Base-by-base conservation (phyloP, 1,140 invertebrate species). In the Nephila pilipes region DNA sequence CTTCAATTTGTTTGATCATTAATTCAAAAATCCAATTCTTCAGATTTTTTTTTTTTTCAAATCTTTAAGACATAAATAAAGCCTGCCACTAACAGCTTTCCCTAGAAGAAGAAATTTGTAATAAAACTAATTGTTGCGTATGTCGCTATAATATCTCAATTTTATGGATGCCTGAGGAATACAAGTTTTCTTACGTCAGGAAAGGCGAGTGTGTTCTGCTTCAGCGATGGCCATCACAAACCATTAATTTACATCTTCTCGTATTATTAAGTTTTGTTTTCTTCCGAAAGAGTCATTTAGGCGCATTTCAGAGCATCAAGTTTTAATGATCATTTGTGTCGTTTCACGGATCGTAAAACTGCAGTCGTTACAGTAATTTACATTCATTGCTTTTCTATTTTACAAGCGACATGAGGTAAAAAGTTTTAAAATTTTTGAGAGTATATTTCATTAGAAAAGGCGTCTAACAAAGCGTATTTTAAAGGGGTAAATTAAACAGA, bases 161-260 rank as follows among this genome's bases (percentile, higher is more conserved):
- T 75, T 75, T 75, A 75, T 75, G 69, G 69, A 18, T 36, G 58
- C 69, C 29, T 32, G 32, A 75, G 69, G 18, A 5, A 18, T 16
- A 18, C 14, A 75, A 18, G 32, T 18, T 75, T 75, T 75, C 69
- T 75, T 75, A 25, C 6, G 14, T 6, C 5, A 75, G 36, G 29
- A 18, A 60, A 60, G 4, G 4, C 18, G 58, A 60, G 22, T 20
- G 46, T 46, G 25, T 75, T 75, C 6, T 32, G 69, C n/a, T 20
- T 16, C 25, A 83, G 22, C 46, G 81, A 25, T 32, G 29, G 46
- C 46, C 81, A 55, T 57, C 81, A 57, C 81, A 46, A 83, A 83
- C 38, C 81, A 57, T 83, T 83, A 83, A 83, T 83, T 83, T 83
- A 83, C 81, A 75, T 75, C 69, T 83, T 83, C 81, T n/a, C 81